A percentile compares a stretch with the other conserved stretches of the same genome.
These are phyloP conservation scores for Lepus europaeus DNA, from an alignment of 2,113 vertebrate genomes.

Conservation along the genomic window DNA sequence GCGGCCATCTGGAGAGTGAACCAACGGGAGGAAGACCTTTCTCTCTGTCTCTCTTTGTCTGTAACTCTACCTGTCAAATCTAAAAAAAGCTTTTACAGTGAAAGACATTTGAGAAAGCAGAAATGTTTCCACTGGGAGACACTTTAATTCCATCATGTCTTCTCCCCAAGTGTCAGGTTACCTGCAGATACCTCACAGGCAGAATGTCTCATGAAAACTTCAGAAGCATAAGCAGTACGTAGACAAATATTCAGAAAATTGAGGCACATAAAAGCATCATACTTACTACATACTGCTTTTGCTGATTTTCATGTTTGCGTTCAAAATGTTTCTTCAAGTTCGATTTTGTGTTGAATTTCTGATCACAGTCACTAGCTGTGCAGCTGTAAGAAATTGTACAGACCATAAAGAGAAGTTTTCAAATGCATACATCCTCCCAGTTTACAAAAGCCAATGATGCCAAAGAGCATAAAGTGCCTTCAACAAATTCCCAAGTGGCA, in stretches of 20 bases:
- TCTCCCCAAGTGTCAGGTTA: not conserved
- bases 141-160: not conserved
- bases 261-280: constrained; percentile 26
- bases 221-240: not conserved
- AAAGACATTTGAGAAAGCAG: not conserved
- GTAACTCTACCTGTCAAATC: no score
- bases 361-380: constrained; percentile 87
- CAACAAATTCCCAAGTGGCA: not conserved
- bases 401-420: not conserved
- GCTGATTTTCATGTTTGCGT: constrained; percentile 89
- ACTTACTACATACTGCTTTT: constrained; percentile 90
- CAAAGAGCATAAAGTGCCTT: not conserved
- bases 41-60: no score
- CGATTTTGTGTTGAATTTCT: constrained; percentile 90
- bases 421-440: not conserved
- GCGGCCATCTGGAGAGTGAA: no score
- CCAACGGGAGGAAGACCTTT: no score
- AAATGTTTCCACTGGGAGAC: not conserved
- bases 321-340: constrained; percentile 93
- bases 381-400: constrained; percentile 88
- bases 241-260: not conserved
- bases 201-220: constrained; percentile 3
- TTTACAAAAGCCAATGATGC: not conserved
- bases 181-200: not conserved
- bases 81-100: not conserved